A percentile compares a stretch with the other conserved stretches of the same genome.
Evolutionary conservation across 2,888 invertebrate species (phyloP).

Genomic region (Drosophila ochracea): DNA sequence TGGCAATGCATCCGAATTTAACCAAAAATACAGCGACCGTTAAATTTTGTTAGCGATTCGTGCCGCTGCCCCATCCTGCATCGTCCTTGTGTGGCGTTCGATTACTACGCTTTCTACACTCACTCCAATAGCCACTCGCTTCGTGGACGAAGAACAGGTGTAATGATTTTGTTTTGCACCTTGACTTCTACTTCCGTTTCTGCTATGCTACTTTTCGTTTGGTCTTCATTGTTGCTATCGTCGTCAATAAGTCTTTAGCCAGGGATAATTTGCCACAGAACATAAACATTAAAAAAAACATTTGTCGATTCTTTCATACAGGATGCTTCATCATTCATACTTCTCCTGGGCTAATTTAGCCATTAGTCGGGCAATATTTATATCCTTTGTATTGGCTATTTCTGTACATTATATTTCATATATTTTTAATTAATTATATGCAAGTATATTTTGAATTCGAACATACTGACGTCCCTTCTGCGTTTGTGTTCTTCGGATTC

Average conservation of each 20-base stretch:
- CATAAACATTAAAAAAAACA: background rate
- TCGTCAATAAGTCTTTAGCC: constrained; percentile 58
- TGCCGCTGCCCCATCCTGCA: constrained; percentile 11
- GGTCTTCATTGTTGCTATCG: constrained; percentile 16
- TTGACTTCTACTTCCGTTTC: constrained; percentile 76
- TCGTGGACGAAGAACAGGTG: constrained; percentile 72
- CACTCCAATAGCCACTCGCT: constrained; percentile 10
- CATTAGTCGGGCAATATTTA: constrained; percentile 19
- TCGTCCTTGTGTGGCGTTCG: constrained; percentile 38
- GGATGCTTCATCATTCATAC: constrained; percentile 40
- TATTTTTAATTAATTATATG: no score
- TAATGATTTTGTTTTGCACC: constrained; percentile 80
- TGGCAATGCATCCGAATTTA: constrained; percentile 39
- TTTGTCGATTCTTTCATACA: constrained; percentile 43
- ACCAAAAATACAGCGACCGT: constrained; percentile 55
- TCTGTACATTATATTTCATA: constrained; percentile 3
- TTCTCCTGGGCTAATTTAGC: constrained; percentile 4
- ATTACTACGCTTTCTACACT: constrained; percentile 73
- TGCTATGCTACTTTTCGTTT: constrained; percentile 18
- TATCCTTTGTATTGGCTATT: constrained; percentile 8
- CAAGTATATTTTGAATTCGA: background rate
- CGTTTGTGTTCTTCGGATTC: constrained; percentile 49
- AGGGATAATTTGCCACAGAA: constrained; percentile 65
- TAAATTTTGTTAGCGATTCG: constrained; percentile 33
- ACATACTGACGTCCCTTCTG: constrained; percentile 43